Evolutionary conservation across 2,888 invertebrate species (phyloP), one percentile per base, ranked within the genome.

Genomic region (Automeris io): DNA sequence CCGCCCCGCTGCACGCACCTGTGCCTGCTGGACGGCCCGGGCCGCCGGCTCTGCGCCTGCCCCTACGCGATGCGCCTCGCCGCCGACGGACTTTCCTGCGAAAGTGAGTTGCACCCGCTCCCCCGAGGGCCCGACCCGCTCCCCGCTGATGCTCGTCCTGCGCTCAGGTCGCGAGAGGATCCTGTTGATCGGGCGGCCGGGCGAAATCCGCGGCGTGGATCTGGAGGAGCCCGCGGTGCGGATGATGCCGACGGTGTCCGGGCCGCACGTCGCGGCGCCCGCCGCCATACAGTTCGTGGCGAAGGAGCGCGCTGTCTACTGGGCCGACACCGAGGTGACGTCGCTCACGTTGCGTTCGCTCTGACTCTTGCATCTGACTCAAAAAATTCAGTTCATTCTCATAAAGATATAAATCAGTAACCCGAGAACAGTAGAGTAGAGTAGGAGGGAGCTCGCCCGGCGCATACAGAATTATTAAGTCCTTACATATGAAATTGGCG

Each of bases 51-150:
- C 48, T 96, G 96, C 77, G 94, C 93, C 47, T 96, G 95, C 67
- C 95, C 95, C 12, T 95, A 96, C 80, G 90, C 96, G 36, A 95
- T 95, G 93, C 90, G 92, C 26, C 82, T 96, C 18, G 88, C 89
- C 40, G 48, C 67, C 0, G 92, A 95, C 69, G 82, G 88, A 39
- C 80, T 76, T 52, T 59, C 63, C 18, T 68, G 72, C 55, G 60
- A 66, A 41, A 55, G 70, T 68, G 45, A 31, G 51, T 40, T 22
- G 6, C 6, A 1, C 16, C 2, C 19, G 11, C 9, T 5, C 19
- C 21, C 19, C 11, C 8, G 18, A 9, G 18, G 3, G 6, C 6
- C 22, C 22, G 6, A 7, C 1, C 16, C 26, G 1, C 8, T 25
- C 8, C 11, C 16, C 13, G 1, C 8, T 11, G n/a, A 8, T 18